Conservation (phyloP, 2,888 invertebrate genomes). For the Mamestra brassicae region DNA sequence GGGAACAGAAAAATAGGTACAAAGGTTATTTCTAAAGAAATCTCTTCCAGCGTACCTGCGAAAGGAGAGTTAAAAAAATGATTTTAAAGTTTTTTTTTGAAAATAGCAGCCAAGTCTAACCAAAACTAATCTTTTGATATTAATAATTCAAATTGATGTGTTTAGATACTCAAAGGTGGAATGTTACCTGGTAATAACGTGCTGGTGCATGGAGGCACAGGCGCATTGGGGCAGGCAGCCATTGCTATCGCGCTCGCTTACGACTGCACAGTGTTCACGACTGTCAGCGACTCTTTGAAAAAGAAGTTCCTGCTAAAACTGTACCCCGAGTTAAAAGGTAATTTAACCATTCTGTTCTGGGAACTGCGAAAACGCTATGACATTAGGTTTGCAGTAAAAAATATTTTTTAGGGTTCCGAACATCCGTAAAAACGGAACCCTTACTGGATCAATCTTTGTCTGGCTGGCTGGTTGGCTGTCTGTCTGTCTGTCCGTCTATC, state of each 20-base stretch:
- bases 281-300: conserved; percentile 72
- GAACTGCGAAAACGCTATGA: rapidly evolving
- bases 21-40: too few species aligned
- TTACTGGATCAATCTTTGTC: too few species aligned
- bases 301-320: conserved; percentile 70
- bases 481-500: too few species aligned
- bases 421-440: too few species aligned
- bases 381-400: neutral
- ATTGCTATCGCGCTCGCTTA: conserved; percentile 68
- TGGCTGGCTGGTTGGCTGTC: too few species aligned
- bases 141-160: neutral
- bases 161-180: conserved; percentile 24
- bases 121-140: too few species aligned
- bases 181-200: conserved; percentile 16
- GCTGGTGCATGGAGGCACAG: conserved; percentile 54
- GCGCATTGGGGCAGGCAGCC: conserved; percentile 69
- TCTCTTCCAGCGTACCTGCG: too few species aligned
- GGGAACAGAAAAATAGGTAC: too few species aligned
- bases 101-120: too few species aligned
- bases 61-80: too few species aligned
- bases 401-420: too few species aligned
- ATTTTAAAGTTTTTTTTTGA: too few species aligned
- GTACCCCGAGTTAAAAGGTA: conserved; percentile 73
- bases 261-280: conserved; percentile 71
- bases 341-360: neutral